Base-by-base conservation (phyloP, 2,888 invertebrate genomes). In the Sycophila texana region DNA sequence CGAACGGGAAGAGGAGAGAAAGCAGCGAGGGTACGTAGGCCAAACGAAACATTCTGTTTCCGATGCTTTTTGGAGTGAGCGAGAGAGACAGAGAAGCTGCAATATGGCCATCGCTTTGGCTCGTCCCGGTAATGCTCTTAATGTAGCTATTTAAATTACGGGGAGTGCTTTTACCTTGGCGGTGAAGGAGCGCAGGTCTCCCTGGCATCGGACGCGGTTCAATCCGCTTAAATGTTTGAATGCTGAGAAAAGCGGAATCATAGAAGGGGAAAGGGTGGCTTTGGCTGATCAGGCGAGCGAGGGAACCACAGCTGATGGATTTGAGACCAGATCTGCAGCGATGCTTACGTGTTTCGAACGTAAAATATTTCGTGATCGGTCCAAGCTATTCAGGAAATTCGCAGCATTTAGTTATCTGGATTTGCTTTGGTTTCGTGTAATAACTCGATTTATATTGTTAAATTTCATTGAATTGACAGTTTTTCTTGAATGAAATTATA, bases 111-210 rank as follows among this genome's bases (percentile, higher is more conserved):
- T 58, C 51, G 51, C 53, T 75, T 68, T 61, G 68, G 76, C 76
- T 61, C 49, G 20, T 16, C 53, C 30, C 70, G 70, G 55, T 60
- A 67, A 70, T 68, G 61, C 70, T 70, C 61, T 63, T 76, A 63
- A 63, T 76, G 74, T 26, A 26, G 61, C 74, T 70, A 76, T 76
- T 76, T 76, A 76, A 76, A 76, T 76, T 70, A 70, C 39, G 22
- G 55, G 16, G 63, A 76, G 63, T 26, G 70, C 70, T 53, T 63
- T 70, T 76, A 20, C 58, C 70, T 5, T 18, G n/a, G 12, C 18
- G 26, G 14, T 5, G n/a, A 14, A 18, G 5, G 51, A 18, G 30
- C 12, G 55, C 53, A 22, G 58, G 10, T 16, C 2, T 12, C 22
- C 18, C 53, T 67, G 47, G 58, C 57, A 68, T 53, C 20, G 72